Base-by-base conservation (phyloP, 2,888 invertebrate species). In the Xylophagus ater region DNA sequence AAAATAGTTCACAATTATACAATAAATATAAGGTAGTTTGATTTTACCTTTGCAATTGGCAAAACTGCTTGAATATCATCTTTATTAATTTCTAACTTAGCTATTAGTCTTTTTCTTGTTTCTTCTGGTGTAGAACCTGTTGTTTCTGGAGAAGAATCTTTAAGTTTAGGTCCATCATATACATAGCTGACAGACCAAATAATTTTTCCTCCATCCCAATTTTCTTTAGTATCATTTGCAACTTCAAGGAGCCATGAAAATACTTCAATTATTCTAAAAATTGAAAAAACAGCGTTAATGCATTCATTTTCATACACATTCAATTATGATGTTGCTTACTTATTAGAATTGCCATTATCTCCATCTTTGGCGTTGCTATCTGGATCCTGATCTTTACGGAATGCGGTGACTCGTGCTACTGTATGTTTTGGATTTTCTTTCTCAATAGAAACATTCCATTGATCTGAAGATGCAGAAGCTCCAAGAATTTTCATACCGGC, bases 211-310 rank as follows among this genome's bases (percentile, higher is more conserved):
- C 82, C 83, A 46, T 84, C 87, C 56, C 81, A 78, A 42, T 79
- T 75, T 42, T 82, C 84, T 10, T 81, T 76, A 47, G 68, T 75
- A 59, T 78, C 88, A 56, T 79, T 89, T 57, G 73, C 74, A 5
- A 93, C 88, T 67, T 93, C 90, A 47, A 93, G 74, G 48, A 92
- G 68, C 89, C 90, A 93, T 15, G 87, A 83, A 58, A 93, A 81
- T 37, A 93, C 78, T 65, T 93, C 92, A 57, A 86, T 81, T 51
- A 80, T 68, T 54, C 64, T 68, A 30, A n/a, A 34, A 26, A n/a
- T n/a, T n/a, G 13, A 18, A 14, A 32, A 32, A 20, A n/a, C 14
- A 9, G 9, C 32, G 20, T 20, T 32, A 18, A 32, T 32, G n/a
- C n/a, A n/a, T n/a, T n/a, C n/a, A n/a, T n/a, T n/a, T n/a, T n/a